phyloP scores from a whole-genome alignment of 2,888 invertebrate genomes.

The Tyria jacobaeae region DNA sequence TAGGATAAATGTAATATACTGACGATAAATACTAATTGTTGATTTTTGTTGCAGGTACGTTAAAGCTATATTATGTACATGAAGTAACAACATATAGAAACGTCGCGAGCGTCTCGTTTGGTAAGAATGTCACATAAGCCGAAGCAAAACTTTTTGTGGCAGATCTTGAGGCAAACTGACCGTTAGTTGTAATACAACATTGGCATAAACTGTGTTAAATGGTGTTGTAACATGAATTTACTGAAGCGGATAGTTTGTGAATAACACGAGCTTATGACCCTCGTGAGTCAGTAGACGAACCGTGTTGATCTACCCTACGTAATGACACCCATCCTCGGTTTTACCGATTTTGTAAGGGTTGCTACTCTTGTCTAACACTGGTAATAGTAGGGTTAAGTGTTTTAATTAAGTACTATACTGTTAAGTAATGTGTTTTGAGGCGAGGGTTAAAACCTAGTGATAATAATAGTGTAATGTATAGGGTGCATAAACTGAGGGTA shows the following conservation, averaged over 20 bases:
- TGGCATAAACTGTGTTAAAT: no score
- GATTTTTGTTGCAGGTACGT: constrained; percentile 11
- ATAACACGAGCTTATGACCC: not conserved
- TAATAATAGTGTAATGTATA: no score
- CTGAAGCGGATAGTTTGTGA: not conserved
- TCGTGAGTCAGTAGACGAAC: constrained; percentile 8
- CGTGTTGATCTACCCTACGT: constrained; percentile 16
- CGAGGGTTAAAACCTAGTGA: constrained; percentile 12
- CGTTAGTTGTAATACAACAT: no score
- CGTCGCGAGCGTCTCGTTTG: not conserved
- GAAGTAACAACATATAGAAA: not conserved
- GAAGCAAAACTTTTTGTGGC: no score
- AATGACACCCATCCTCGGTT: constrained; percentile 13
- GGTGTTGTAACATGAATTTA: not conserved
- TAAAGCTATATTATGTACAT: not conserved
- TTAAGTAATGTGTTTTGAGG: constrained; percentile 8
- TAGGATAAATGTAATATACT: no score
- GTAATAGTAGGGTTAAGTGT: constrained; percentile 20
- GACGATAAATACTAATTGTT: no score
- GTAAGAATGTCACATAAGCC: not conserved
- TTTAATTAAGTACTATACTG: constrained; percentile 17
- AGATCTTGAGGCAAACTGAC: no score
- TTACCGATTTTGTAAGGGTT: constrained; percentile 14
- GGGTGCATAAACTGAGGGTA: no score
- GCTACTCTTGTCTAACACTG: constrained; percentile 5